phyloP scores from a whole-genome alignment of 2,113 vertebrate species.

The Amazona guildingii region DNA sequence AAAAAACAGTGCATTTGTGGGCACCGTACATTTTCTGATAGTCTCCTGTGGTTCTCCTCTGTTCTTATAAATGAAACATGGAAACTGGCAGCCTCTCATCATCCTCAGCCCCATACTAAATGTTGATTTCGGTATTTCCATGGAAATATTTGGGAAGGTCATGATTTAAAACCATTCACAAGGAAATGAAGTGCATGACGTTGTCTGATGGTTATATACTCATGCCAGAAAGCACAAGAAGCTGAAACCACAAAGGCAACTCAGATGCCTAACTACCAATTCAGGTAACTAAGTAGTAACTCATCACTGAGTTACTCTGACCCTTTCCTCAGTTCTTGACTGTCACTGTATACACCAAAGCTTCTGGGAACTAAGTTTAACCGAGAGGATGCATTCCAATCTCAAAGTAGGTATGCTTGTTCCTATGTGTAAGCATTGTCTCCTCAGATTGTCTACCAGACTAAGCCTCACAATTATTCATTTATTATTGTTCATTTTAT shows the following conservation, averaged over 20 bases:
- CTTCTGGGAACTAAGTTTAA: not conserved
- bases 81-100: not conserved
- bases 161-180: not conserved
- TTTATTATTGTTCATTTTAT: not conserved
- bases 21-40: not conserved
- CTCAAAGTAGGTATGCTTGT: not conserved
- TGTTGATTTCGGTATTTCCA: not conserved
- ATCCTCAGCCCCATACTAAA: not conserved
- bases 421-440: not conserved
- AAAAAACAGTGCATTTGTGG: not conserved
- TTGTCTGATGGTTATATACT: not conserved
- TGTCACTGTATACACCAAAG: not conserved
- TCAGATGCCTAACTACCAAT: not conserved
- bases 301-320: not conserved
- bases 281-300: not conserved
- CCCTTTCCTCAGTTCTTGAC: not conserved
- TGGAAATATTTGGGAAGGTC: not conserved
- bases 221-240: not conserved
- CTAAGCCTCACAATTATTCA: not conserved
- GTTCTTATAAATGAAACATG: not conserved
- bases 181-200: not conserved
- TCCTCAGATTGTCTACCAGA: not conserved
- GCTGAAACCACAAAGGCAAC: not conserved
- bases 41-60: not conserved
- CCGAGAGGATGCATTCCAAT: not conserved